Evolutionary conservation across 2,113 vertebrate species (phyloP), one percentile per base, ranked within the genome.

Genomic region (Paralichthys olivaceus): DNA sequence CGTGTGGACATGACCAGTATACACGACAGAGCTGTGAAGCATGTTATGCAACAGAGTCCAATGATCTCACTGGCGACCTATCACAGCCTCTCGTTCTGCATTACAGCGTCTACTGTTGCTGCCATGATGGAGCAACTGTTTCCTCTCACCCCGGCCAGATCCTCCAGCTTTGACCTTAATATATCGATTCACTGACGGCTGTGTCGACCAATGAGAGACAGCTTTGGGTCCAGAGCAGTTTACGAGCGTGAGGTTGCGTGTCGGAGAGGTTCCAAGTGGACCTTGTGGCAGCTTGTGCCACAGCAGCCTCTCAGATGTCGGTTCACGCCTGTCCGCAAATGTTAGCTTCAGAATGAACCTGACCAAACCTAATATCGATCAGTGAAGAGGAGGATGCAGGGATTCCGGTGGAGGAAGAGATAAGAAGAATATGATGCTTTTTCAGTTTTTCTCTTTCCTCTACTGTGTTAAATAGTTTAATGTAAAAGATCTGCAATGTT

Each of bases 321-420:
- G 20, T n/a, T 17, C 60, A 69, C 78, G 81, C 63, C 69, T 84
- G 81, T 79, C 49, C 67, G 65, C 29, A 32, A 56, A 86, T 67
- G 75, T 77, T 71, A 32, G 23, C 68, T 85, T 78, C 63, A 75
- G 78, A 89, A 78, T 80, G 63, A n/a, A n/a, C n/a, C n/a, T n/a
- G n/a, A n/a, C n/a, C n/a, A n/a, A n/a, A n/a, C n/a, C n/a, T n/a
- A n/a, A n/a, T n/a, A n/a, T n/a, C n/a, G n/a, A n/a, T n/a, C n/a
- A n/a, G n/a, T n/a, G n/a, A n/a, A 81, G 32, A 34, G 9, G 32
- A 34, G 32, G 67, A 62, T 69, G 63, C 22, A 67, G 29, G 54
- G 45, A 73, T 68, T 70, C 26, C 29, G 14, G 15, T 17, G 28
- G 56, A 8, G 8, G 1, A 58, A 55, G 69, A 22, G 49, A 69